A percentile compares a stretch with the other conserved stretches of the same genome.
Evolutionary conservation across 2,888 invertebrate genomes (phyloP).

Genomic region (Synergus umbraculus): DNA sequence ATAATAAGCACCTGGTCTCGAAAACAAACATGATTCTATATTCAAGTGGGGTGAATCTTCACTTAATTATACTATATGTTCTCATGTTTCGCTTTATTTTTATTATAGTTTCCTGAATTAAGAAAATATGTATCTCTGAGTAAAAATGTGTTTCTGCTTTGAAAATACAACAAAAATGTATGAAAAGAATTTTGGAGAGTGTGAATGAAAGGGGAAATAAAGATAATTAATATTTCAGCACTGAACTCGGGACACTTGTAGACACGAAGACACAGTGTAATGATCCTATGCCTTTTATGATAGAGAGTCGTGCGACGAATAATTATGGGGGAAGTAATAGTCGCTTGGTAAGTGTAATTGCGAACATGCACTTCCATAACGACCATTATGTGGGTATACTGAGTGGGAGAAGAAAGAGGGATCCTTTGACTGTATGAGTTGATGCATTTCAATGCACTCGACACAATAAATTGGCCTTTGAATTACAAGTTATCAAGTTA

Average conservation of each 20-base stretch:
- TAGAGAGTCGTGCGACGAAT: constrained; percentile 35
- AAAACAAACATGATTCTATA: constrained; percentile 15
- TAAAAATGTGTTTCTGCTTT: not conserved
- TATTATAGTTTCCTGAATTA: not conserved
- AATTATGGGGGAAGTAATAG: constrained; percentile 39
- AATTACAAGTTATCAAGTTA: not conserved
- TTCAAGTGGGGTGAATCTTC: not conserved
- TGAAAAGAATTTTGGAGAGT: not conserved
- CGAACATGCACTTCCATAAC: constrained; percentile 41
- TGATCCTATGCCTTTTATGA: constrained; percentile 31
- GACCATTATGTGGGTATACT: constrained; percentile 28
- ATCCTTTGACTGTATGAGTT: not conserved
- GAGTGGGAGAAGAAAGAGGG: constrained; percentile 9
- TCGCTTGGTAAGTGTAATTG: constrained; percentile 40
- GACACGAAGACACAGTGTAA: constrained; percentile 27
- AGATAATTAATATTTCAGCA: constrained; percentile 37
- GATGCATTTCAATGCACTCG: constrained; percentile 17
- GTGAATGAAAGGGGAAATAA: not conserved
- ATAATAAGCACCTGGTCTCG: constrained; percentile 19
- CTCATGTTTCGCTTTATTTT: not conserved
- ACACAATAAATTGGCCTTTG: not conserved
- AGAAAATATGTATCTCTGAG: not conserved
- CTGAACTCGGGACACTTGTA: constrained; percentile 11
- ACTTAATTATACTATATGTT: not conserved
- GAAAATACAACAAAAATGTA: not conserved